Evolutionary conservation across 2,113 vertebrate species (phyloP).

Genomic region (Zapornia atra): DNA sequence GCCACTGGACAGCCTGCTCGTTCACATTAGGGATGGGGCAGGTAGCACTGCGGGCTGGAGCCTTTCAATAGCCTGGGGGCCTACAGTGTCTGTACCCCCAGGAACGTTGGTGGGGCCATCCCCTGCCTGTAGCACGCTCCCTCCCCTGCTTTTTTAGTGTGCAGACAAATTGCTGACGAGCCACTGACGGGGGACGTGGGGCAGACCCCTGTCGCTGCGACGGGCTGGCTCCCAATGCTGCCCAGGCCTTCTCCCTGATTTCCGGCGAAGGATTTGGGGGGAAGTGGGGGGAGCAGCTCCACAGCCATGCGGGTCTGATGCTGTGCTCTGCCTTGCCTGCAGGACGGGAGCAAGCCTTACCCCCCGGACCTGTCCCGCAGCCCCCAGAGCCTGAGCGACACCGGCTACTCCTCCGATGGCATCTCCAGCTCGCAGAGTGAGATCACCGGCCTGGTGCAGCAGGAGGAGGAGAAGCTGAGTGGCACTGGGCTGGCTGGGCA

Average conservation of each 20-base stretch:
- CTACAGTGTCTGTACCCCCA: fast-evolving
- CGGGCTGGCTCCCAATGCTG: neutral
- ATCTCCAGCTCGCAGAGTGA: slow-evolving; percentile 95
- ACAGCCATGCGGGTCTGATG: neutral
- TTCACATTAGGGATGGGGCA: neutral
- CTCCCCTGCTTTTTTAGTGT: neutral
- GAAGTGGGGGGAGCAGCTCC: neutral
- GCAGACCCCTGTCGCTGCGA: fast-evolving
- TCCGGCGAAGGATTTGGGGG: neutral
- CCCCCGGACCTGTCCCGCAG: slow-evolving; percentile 91
- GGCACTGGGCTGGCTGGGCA: slow-evolving; percentile 82
- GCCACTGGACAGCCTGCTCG: neutral
- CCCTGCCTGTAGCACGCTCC: neutral
- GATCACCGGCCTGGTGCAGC: slow-evolving; percentile 89
- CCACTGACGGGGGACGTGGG: fast-evolving
- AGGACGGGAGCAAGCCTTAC: slow-evolving; percentile 93
- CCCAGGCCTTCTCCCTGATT: neutral
- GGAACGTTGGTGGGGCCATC: neutral
- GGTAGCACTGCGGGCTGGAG: fast-evolving
- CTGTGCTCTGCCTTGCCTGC: slow-evolving; percentile 13
- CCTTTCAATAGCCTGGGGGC: neutral
- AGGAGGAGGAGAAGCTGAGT: slow-evolving; percentile 90
- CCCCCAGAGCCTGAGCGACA: slow-evolving; percentile 94
- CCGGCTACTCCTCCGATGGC: slow-evolving; percentile 96
- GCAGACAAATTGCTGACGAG: neutral